Conservation (phyloP, 2,888 invertebrate genomes). For the Tenthredo distinguenda region DNA sequence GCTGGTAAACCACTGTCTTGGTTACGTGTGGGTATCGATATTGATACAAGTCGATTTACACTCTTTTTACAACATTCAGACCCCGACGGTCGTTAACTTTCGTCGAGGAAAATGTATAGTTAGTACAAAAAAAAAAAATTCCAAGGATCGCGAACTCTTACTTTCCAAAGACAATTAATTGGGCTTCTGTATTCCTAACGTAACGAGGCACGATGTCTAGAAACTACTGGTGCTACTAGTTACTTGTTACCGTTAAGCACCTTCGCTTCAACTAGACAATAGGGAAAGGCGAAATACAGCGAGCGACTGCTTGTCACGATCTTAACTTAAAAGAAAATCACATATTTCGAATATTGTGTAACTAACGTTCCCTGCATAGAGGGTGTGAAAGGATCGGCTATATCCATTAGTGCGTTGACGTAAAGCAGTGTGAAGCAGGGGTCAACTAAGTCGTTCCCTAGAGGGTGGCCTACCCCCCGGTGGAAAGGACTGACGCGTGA, state of each 20-base stretch:
- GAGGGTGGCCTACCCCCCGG: slow-evolving; percentile 69
- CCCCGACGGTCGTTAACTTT: background rate
- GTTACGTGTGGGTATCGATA: background rate
- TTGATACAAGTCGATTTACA: background rate
- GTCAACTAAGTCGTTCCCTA: slow-evolving; percentile 75
- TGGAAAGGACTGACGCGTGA: slow-evolving; percentile 13
- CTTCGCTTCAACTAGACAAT: slow-evolving; percentile 30
- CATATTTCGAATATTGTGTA: slow-evolving; percentile 10
- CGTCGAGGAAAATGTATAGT: slow-evolving; percentile 9
- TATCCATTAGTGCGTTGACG: slow-evolving; percentile 64
- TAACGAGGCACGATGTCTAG: slow-evolving; percentile 45
- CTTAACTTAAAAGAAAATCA: background rate
- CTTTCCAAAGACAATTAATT: slow-evolving; percentile 51
- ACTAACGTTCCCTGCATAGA: background rate
- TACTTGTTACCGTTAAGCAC: slow-evolving; percentile 45
- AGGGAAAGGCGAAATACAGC: slow-evolving; percentile 40
- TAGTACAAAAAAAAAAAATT: background rate
- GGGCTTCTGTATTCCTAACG: slow-evolving; percentile 32
- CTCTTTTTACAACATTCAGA: background rate
- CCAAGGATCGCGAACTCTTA: slow-evolving; percentile 47
- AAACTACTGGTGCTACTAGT: slow-evolving; percentile 45
- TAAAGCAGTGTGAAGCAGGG: slow-evolving; percentile 53
- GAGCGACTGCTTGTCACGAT: slow-evolving; percentile 43
- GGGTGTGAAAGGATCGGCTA: slow-evolving; percentile 69
- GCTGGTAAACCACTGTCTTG: slow-evolving; percentile 2